Evolutionary conservation across 2,888 invertebrate genomes (phyloP).

Genomic region (Cylindroiulus punctatus): DNA sequence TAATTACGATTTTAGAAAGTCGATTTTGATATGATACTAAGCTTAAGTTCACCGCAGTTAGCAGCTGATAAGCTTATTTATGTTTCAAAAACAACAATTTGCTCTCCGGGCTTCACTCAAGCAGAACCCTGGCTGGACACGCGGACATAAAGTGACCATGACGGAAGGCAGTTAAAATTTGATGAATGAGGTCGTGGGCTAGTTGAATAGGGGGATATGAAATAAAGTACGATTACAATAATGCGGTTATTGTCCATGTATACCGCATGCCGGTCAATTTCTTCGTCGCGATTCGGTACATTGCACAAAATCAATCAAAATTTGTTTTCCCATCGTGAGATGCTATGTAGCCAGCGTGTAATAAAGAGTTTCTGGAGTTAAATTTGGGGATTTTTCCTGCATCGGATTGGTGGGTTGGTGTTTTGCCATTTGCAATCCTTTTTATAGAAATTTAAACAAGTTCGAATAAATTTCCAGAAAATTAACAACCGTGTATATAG

Average conservation of each 20-base stretch:
- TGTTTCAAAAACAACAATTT: constrained; percentile 28
- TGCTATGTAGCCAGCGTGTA: not conserved
- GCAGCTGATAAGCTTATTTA: not conserved
- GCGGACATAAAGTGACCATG: constrained; percentile 43
- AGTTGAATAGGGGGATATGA: not conserved
- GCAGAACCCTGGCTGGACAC: not conserved
- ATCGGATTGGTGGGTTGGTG: not conserved
- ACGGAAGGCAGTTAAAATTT: constrained; percentile 20
- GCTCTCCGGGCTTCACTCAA: not conserved
- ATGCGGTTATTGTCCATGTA: not conserved
- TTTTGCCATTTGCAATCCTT: not conserved
- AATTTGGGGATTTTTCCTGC: not conserved
- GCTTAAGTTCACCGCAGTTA: not conserved
- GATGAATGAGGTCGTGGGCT: constrained; percentile 39
- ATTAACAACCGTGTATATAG: not conserved
- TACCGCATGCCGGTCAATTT: constrained; percentile 4
- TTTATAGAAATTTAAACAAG: not conserved
- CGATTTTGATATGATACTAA: not conserved
- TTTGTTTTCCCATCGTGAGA: not conserved
- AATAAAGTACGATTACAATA: constrained; percentile 33
- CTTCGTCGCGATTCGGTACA: constrained; percentile 19
- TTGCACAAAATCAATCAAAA: constrained; percentile 31
- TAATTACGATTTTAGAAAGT: not conserved
- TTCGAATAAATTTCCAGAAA: not conserved
- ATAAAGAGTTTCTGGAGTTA: not conserved